Conservation (phyloP, 2,888 invertebrate genomes). For the Zaprionus lineosus region DNA sequence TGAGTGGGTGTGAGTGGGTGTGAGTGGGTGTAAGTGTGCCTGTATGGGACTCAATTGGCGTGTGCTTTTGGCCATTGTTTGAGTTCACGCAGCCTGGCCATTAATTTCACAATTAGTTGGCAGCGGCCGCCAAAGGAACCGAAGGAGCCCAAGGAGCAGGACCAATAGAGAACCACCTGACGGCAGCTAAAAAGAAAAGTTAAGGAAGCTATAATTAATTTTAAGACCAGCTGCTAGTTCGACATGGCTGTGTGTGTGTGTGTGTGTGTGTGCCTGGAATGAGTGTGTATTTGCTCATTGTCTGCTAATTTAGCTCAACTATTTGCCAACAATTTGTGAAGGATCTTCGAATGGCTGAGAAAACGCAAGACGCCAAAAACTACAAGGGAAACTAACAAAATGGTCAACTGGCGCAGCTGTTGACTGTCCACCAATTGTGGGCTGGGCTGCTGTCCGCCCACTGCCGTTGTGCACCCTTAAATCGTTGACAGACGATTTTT, state of each 20-base stretch:
- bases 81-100: slow-evolving; percentile 70
- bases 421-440: slow-evolving; percentile 30
- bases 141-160: slow-evolving; percentile 3
- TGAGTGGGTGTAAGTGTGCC: slow-evolving; percentile 6
- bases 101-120: slow-evolving; percentile 72
- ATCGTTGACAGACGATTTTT: slow-evolving; percentile 52
- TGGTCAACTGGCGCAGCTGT: slow-evolving; percentile 41
- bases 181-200: slow-evolving; percentile 38
- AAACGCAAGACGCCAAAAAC: slow-evolving; percentile 26
- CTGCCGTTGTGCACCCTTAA: too few relatives aligned
- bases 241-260: not conserved
- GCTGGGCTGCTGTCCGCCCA: not conserved
- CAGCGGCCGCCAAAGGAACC: slow-evolving; percentile 13
- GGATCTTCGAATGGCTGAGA: slow-evolving; percentile 25
- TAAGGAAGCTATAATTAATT: slow-evolving; percentile 67
- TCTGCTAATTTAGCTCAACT: slow-evolving; percentile 50
- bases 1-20: not conserved
- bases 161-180: slow-evolving; percentile 47
- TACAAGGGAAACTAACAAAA: slow-evolving; percentile 14
- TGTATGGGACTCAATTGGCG: slow-evolving; percentile 45
- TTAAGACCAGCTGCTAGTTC: slow-evolving; percentile 14
- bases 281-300: slow-evolving; percentile 34
- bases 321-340: slow-evolving; percentile 49
- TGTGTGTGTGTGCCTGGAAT: slow-evolving; percentile 9
- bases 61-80: slow-evolving; percentile 67